phyloP scores from a whole-genome alignment of 2,888 invertebrate genomes.

The Hemithea aestivaria region DNA sequence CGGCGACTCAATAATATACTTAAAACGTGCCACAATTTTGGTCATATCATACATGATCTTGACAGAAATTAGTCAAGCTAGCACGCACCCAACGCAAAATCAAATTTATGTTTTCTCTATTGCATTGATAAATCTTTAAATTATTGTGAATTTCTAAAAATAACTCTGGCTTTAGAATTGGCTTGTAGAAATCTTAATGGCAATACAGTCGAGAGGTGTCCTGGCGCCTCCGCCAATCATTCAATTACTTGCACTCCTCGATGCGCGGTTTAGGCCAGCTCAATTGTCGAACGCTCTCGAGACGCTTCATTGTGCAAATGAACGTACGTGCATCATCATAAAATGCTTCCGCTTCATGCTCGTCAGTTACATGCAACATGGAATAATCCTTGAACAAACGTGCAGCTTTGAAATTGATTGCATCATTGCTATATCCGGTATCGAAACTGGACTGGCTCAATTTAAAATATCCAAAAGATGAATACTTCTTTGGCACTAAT shows the following conservation, averaged over 20 bases:
- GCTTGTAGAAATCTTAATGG: conserved; percentile 3
- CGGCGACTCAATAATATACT: too few relatives aligned
- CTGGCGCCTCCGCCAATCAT: conserved; percentile 67
- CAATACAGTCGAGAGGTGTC: conserved; percentile 45
- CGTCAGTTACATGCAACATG: conserved; percentile 4
- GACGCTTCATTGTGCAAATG: conserved; percentile 35
- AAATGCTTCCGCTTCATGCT: conserved; percentile 17
- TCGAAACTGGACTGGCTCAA: too few relatives aligned
- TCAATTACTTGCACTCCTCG: conserved; percentile 55
- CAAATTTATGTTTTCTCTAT: too few relatives aligned
- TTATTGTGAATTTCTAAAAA: too few relatives aligned
- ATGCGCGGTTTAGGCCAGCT: conserved; percentile 35
- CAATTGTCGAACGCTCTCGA: conserved; percentile 51
- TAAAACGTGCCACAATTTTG: too few relatives aligned
- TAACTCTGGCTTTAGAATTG: too few relatives aligned
- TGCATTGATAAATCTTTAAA: too few relatives aligned
- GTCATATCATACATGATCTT: too few relatives aligned
- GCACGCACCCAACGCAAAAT: too few relatives aligned
- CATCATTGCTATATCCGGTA: conserved; percentile 1
- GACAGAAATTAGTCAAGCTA: too few relatives aligned
- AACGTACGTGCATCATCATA: conserved; percentile 27
- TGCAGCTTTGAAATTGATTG: conserved; percentile 5
- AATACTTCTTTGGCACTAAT: too few relatives aligned
- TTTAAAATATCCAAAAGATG: too few relatives aligned
- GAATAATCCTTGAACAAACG: conserved; percentile 3